phyloP scores from a whole-genome alignment of 2,888 invertebrate species.

The Temnothorax ravouxi region DNA sequence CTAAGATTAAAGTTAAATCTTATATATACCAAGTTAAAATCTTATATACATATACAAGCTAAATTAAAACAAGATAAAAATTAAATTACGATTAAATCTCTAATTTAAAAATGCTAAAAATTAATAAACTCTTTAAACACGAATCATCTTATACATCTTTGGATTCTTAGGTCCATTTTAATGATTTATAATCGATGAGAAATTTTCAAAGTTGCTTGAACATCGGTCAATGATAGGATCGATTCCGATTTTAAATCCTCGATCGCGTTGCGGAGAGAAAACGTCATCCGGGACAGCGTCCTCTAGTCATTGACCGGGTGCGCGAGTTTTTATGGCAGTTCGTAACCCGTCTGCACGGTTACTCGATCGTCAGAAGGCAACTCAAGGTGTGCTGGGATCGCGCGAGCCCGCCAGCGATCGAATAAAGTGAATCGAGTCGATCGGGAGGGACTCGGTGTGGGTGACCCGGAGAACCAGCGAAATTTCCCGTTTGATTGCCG shows the following conservation, averaged over 20 bases:
- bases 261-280: background rate
- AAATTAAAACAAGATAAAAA: background rate
- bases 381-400: slow-evolving; percentile 46
- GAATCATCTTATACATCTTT: background rate
- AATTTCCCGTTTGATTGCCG: slow-evolving; percentile 75
- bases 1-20: background rate
- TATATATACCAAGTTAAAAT: background rate
- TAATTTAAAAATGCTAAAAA: too few species aligned
- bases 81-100: background rate
- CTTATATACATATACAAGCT: too few species aligned
- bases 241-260: background rate
- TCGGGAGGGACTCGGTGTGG: slow-evolving; percentile 50
- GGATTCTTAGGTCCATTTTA: background rate
- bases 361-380: slow-evolving; percentile 29
- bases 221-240: background rate
- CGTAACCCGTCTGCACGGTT: slow-evolving; percentile 35
- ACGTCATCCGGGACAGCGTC: slow-evolving; percentile 53
- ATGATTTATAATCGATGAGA: background rate
- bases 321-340: slow-evolving; percentile 63
- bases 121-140: background rate
- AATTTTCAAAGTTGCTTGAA: background rate
- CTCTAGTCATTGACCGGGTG: slow-evolving; percentile 58
- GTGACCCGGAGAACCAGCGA: slow-evolving; percentile 69
- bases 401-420: slow-evolving; percentile 60
- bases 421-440: slow-evolving; percentile 72